Percentiles rank a stretch among this genome's conserved stretches.
Evolutionary conservation across 1,140 invertebrate species (phyloP).

Genomic region (Andricus grossulariae): DNA sequence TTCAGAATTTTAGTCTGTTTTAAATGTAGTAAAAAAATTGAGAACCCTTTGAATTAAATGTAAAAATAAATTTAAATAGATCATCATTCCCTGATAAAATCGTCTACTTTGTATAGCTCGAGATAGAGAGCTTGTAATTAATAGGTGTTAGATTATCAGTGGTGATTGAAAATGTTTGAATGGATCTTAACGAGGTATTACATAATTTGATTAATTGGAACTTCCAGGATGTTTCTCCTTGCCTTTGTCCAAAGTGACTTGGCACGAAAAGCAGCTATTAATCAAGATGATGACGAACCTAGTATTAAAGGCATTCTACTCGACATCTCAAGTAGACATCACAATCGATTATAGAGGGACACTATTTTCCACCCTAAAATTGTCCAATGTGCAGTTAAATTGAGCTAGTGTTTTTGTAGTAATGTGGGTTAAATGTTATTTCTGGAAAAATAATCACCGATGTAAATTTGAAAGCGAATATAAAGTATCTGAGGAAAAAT

Average conservation of each 20-base stretch:
- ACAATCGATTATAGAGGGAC: constrained; percentile 4
- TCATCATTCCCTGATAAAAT: too few species aligned
- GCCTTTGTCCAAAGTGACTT: constrained; percentile 22
- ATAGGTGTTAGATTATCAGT: constrained; percentile 9
- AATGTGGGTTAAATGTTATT: neutral
- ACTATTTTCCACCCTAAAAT: neutral
- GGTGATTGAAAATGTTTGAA: constrained; percentile 8
- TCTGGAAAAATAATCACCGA: neutral
- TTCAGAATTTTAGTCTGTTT: too few species aligned
- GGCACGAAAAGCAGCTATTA: constrained; percentile 16
- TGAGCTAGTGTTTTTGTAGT: neutral
- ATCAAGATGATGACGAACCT: neutral
- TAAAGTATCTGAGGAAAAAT: too few species aligned
- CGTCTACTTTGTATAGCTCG: too few species aligned
- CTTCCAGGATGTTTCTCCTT: constrained; percentile 2
- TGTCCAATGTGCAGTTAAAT: neutral
- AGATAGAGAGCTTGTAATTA: neutral
- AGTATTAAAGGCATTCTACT: constrained; percentile 21
- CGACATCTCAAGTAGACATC: constrained; percentile 22
- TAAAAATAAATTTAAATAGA: neutral
- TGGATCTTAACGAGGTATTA: constrained; percentile 1
- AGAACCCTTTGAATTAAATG: neutral
- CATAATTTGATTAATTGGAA: constrained; percentile 23
- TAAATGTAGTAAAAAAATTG: too few species aligned
- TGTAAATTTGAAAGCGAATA: neutral